Base-by-base conservation (phyloP, 2,113 vertebrate species). In the Leuciscus idus region DNA sequence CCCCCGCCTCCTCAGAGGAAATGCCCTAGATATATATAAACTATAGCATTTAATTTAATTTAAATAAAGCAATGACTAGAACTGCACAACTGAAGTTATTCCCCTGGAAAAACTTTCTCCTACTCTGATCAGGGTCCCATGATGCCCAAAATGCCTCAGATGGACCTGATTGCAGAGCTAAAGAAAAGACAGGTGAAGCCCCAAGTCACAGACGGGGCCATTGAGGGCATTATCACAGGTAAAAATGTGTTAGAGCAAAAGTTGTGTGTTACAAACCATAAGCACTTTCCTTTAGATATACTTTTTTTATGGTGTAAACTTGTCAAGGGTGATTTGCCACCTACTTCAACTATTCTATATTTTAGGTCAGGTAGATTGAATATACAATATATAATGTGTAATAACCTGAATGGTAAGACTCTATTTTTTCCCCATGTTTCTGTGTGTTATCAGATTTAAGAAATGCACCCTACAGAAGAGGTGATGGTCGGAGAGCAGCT, bases 221-320 rank as follows among this genome's bases (percentile, higher is more conserved):
- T 99, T 4, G 98, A 99, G 86, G 98, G 97, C 83, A 99, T 99
- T 83, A 99, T 99, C 91, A 98, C 98, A 94, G 97, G 97, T 98
- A 85, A 92, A 94, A 88, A 95, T 93, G 93, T 93, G 92, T 59
- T 55, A 30, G 46, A 48, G 46, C 48, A 17, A 50, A 43, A 43
- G 43, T 43, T 43, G 43, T 43, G 43, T 43, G 43, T 43, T 43
- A 43, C 43, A 43, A 43, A 43, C 33, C 21, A 28, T 72, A 55
- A 17, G 11, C 26, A 66, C 61, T 26, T 33, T 10, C 2, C 28
- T 15, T 79, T 6, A 43, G 46, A 55, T 19, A 19, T 55, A 55
- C 50, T 57, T 39, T 61, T 61, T n/a, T 61, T 11, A 68, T 68
- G n/a, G 66, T 68, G 3, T 36, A 10, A 68, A 26, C 52, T 17